Evolutionary conservation across 2,113 vertebrate genomes (phyloP).

Genomic region (Haliaeetus leucogaster): DNA sequence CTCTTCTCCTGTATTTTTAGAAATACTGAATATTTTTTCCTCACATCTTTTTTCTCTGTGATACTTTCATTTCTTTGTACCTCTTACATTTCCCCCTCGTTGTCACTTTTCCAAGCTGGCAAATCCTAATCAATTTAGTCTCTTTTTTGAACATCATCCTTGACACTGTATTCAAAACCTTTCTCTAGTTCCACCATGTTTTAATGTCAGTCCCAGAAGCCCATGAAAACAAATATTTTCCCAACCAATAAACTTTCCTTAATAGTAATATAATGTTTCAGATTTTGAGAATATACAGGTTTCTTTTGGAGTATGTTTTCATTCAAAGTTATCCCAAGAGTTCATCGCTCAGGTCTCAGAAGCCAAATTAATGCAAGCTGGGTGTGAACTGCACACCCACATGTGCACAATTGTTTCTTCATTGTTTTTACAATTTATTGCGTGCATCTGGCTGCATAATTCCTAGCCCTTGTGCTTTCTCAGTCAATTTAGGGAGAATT

Average conservation of each 20-base stretch:
- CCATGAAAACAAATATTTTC: not conserved
- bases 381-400: not conserved
- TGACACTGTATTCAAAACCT: not conserved
- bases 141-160: not conserved
- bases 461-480: constrained; percentile 16
- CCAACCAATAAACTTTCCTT: not conserved
- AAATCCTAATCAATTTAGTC: not conserved
- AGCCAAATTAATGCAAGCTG: not conserved
- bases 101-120: not conserved
- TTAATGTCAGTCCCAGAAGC: not conserved
- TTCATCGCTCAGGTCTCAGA: not conserved
- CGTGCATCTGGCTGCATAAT: not conserved
- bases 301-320: not conserved
- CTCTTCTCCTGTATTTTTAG: not conserved
- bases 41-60: not conserved
- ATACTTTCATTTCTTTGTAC: not conserved
- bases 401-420: not conserved
- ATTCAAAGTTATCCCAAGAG: not conserved
- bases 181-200: not conserved
- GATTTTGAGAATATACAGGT: not conserved
- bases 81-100: not conserved
- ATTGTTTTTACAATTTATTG: not conserved
- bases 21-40: not conserved
- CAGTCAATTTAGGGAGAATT: constrained; percentile 37
- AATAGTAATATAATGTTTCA: not conserved